Percentiles rank a stretch among this genome's conserved stretches.
Conservation (phyloP, 2,113 vertebrate genomes). For the Aythya baeri region DNA sequence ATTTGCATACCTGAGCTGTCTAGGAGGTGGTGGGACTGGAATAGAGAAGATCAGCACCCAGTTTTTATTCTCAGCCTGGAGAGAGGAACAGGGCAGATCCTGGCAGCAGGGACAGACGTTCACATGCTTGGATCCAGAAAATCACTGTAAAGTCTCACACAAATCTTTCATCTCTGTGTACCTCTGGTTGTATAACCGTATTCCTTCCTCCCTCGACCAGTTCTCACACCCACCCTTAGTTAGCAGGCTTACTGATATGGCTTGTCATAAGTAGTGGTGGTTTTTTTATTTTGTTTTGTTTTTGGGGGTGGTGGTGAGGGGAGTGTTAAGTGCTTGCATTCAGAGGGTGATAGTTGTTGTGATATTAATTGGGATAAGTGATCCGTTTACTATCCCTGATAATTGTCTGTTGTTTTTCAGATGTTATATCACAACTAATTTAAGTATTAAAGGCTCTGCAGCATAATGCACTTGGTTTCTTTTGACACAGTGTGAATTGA, state of each 20-base stretch:
- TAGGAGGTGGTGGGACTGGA: neutral
- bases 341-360: neutral
- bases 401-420: neutral
- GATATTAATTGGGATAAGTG: neutral
- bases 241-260: neutral
- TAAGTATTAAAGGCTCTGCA: neutral
- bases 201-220: neutral
- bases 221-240: neutral
- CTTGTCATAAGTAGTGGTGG: neutral
- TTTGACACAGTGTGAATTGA: neutral
- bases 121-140: neutral
- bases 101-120: neutral
- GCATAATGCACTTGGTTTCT: neutral
- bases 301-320: neutral
- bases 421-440: neutral
- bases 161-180: neutral
- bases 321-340: neutral
- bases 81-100: neutral
- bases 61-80: neutral
- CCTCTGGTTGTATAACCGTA: fast-evolving
- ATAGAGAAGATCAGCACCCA: neutral
- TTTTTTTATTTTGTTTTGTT: too few relatives aligned
- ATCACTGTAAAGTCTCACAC: neutral
- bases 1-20: neutral
- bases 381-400: neutral